Evolutionary conservation across 2,113 vertebrate species (phyloP), one percentile per base, ranked within the genome.

Genomic region (Callaeas wilsoni): DNA sequence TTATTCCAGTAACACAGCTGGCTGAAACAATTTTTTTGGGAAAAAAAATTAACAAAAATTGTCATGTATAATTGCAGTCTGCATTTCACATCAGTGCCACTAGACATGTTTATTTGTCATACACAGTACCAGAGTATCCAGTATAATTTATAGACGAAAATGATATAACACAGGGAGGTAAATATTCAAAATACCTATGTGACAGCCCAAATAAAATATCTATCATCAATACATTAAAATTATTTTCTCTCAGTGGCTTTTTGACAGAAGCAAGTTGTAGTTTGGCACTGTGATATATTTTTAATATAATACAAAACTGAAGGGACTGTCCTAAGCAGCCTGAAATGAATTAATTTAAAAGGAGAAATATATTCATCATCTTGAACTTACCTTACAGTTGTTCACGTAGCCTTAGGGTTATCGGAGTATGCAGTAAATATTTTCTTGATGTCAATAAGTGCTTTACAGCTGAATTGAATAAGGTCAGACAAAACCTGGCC

Each of bases 381-480:
- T 60, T 77, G 35, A 35, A 35, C 25, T 42, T 21, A 22, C 35
- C 30, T 76, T 89, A 6, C 3, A 50, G 42, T 30, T 55, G 12
- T 53, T 94, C 19, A 44, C 2, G 0, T 16, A 63, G 26, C 10
- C 37, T 74, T 74, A 0, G 3, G 11, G 16, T 70, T 70, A n/a
- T 10, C 57, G 44, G 19, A 3, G 1, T 37, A 16, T 47, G 20
- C 33, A 63, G 29, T 41, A 67, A 64, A 32, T 76, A 32, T 65
- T 87, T 76, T 86, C 16, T 47, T 74, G 14, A 23, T 49, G n/a
- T 32, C 29, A 29, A 5, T 65, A 86, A 84, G 39, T 30, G 14
- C 13, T 86, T 60, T 62, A 13, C 10, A 70, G 59, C 26, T 53
- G 17, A 73, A 69, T 39, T 47, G 46, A 65, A 46, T 8, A 22